phyloP scores from a whole-genome alignment of 2,888 invertebrate genomes.

The Notodromas monacha region DNA sequence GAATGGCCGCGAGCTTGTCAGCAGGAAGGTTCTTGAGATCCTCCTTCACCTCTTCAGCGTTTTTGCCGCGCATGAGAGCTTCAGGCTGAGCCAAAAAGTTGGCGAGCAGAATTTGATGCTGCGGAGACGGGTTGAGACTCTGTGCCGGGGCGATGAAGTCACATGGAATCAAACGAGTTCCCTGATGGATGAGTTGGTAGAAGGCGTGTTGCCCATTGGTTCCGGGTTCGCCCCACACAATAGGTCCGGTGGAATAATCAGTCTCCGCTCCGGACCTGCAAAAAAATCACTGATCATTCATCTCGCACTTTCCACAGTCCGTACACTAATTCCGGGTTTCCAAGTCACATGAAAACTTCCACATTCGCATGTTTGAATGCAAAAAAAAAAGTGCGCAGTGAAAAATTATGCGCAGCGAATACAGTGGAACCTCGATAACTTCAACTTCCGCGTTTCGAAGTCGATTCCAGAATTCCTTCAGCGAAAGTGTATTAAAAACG shows the following conservation, averaged over 20 bases:
- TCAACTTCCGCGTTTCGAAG: too few species aligned
- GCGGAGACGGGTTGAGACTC: conserved; percentile 61
- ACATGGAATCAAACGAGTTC: conserved; percentile 57
- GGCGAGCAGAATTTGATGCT: conserved; percentile 74
- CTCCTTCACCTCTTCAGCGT: conserved; percentile 28
- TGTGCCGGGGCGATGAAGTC: conserved; percentile 83
- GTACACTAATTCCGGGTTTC: too few species aligned
- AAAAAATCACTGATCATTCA: too few species aligned
- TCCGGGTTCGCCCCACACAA: conserved; percentile 93
- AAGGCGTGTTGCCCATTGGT: conserved; percentile 99
- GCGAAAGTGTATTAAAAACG: too few species aligned
- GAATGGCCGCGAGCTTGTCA: conserved; percentile 36
- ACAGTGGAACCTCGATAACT: too few species aligned
- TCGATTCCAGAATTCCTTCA: too few species aligned
- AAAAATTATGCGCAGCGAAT: too few species aligned
- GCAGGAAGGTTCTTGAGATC: conserved; percentile 41
- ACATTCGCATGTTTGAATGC: background rate
- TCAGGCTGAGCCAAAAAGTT: conserved; percentile 98
- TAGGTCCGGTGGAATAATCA: conserved; percentile 28
- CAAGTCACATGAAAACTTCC: background rate
- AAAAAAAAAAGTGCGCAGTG: too few species aligned
- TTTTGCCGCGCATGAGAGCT: conserved; percentile 63
- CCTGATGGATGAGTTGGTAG: conserved; percentile 95
- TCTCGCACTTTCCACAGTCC: too few species aligned
- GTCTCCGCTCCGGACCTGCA: conserved; percentile 24